Evolutionary conservation across 2,888 invertebrate genomes (phyloP).

Genomic region (Coenonympha glycerion): DNA sequence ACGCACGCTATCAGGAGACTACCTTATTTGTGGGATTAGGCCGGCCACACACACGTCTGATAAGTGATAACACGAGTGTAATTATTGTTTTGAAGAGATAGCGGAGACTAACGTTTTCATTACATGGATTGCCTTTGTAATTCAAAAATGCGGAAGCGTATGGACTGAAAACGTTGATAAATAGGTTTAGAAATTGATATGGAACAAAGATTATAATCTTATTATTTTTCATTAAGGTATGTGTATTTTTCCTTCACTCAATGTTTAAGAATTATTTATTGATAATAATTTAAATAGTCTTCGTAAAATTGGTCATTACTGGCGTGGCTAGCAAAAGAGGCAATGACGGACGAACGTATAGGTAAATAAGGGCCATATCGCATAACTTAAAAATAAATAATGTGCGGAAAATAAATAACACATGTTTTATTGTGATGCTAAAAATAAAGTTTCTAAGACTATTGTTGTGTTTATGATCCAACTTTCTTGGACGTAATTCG

Average conservation of each 20-base stretch:
- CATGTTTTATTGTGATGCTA: neutral
- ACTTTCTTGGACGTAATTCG: conserved; percentile 12
- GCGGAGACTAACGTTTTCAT: conserved; percentile 8
- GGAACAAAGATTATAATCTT: too few species aligned
- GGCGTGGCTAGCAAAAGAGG: too few species aligned
- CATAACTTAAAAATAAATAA: too few species aligned
- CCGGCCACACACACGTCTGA: conserved; percentile 45
- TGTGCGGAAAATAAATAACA: too few species aligned
- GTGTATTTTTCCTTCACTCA: too few species aligned
- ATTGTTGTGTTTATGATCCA: neutral
- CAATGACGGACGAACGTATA: too few species aligned
- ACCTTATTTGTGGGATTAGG: conserved; percentile 41
- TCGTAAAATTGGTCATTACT: too few species aligned
- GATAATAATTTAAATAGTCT: too few species aligned
- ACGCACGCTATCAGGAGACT: conserved; percentile 31
- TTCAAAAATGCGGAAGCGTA: neutral
- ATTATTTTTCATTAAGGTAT: too few species aligned
- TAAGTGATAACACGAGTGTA: conserved; percentile 31
- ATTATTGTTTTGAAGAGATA: conserved; percentile 32
- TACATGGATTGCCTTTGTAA: neutral
- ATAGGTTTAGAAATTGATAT: too few species aligned
- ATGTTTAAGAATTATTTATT: too few species aligned
- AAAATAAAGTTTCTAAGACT: neutral
- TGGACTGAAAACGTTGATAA: neutral
- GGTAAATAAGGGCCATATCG: too few species aligned